phyloP scores from a whole-genome alignment of 2,888 invertebrate species.

The Harmothoe impar region DNA sequence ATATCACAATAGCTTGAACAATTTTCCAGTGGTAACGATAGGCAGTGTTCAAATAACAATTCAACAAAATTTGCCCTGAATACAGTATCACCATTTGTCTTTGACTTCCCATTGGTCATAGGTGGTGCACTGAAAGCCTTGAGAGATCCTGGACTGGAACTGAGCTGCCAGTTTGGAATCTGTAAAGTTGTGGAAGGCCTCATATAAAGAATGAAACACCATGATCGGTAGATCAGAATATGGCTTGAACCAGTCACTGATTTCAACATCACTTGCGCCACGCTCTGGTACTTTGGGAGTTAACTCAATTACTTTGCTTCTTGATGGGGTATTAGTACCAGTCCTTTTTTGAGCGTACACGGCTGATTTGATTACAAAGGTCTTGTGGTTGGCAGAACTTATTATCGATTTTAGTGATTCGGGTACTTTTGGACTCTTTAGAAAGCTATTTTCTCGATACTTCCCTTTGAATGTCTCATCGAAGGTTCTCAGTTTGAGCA shows the following conservation, averaged over 20 bases:
- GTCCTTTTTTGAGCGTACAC: not conserved
- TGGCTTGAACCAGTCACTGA: constrained; percentile 16
- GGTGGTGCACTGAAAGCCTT: not conserved
- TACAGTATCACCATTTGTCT: not conserved
- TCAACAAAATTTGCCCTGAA: not conserved
- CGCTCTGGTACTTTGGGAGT: not conserved
- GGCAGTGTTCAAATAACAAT: too few relatives aligned
- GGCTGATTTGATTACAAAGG: not conserved
- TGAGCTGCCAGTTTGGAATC: not conserved
- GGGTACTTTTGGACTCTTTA: not conserved
- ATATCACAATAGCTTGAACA: too few relatives aligned
- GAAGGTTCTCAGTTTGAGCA: constrained; percentile 9
- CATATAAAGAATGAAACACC: constrained; percentile 36
- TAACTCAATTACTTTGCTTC: not conserved
- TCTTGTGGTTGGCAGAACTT: not conserved
- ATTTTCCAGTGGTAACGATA: too few relatives aligned
- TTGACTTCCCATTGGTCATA: constrained; percentile 54
- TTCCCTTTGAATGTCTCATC: constrained; percentile 32
- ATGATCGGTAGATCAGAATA: not conserved
- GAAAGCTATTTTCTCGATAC: constrained; percentile 45
- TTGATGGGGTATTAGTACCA: not conserved
- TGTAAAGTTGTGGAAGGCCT: not conserved
- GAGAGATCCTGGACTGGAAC: not conserved
- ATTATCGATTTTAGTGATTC: not conserved
- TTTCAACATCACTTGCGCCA: not conserved